Evolutionary conservation across 2,888 invertebrate genomes (phyloP).

Genomic region (Mythimna loreyi): DNA sequence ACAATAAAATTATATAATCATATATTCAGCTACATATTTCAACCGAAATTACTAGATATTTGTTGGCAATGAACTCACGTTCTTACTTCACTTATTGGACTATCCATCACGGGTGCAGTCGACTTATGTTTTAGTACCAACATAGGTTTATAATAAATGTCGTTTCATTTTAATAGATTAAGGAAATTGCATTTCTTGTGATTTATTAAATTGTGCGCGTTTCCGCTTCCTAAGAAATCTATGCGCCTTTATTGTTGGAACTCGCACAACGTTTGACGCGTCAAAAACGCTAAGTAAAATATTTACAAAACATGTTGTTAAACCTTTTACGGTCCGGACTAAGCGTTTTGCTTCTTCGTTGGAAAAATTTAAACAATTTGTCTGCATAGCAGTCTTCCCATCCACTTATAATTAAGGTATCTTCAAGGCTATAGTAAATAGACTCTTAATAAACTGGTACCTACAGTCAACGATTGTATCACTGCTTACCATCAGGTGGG

Average conservation of each 20-base stretch:
- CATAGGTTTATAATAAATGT: slow-evolving; percentile 14
- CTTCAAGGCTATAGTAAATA: too few relatives aligned
- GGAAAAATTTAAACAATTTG: too few relatives aligned
- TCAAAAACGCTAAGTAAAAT: too few relatives aligned
- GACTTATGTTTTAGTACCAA: slow-evolving; percentile 27
- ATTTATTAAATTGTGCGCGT: slow-evolving; percentile 11
- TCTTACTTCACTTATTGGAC: slow-evolving; percentile 22
- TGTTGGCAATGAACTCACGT: slow-evolving; percentile 35
- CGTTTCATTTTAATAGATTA: slow-evolving; percentile 18
- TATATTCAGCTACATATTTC: slow-evolving; percentile 16
- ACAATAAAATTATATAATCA: too few relatives aligned
- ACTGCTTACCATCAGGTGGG: too few relatives aligned
- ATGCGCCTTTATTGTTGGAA: not conserved
- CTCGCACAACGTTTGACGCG: not conserved
- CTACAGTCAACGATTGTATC: too few relatives aligned
- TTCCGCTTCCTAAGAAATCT: slow-evolving; percentile 11
- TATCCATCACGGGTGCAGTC: slow-evolving; percentile 22
- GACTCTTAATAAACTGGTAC: too few relatives aligned
- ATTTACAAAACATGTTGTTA: too few relatives aligned
- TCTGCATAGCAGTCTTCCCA: too few relatives aligned
- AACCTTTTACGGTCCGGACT: too few relatives aligned
- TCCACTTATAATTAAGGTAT: too few relatives aligned
- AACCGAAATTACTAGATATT: slow-evolving; percentile 13
- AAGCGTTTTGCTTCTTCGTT: too few relatives aligned
- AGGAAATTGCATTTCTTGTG: slow-evolving; percentile 26